phyloP scores from a whole-genome alignment of 2,888 invertebrate species.

The Tribolium freemani region DNA sequence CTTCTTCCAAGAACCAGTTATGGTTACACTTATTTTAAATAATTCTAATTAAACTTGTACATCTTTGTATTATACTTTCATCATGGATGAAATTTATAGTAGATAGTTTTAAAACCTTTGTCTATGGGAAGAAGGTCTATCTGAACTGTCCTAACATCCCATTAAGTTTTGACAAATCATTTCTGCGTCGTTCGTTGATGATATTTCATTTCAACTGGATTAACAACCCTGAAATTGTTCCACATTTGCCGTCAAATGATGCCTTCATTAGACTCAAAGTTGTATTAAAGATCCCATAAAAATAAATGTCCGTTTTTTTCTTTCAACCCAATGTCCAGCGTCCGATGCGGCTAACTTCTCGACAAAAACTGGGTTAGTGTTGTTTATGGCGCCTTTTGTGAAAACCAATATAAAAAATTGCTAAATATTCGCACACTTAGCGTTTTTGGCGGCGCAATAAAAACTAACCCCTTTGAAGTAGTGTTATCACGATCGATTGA shows the following conservation, averaged over 20 bases:
- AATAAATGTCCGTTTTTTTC: slow-evolving; percentile 2
- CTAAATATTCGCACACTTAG: neutral
- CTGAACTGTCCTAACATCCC: too few species aligned
- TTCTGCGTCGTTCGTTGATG: neutral
- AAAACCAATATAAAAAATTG: too few species aligned
- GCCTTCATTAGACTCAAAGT: slow-evolving; percentile 16
- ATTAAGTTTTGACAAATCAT: neutral
- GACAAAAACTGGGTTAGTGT: too few species aligned
- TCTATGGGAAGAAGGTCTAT: too few species aligned
- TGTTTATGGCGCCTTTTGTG: too few species aligned
- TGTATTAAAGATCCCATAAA: slow-evolving; percentile 17
- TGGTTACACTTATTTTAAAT: too few species aligned
- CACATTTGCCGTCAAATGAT: slow-evolving; percentile 8
- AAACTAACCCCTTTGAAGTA: slow-evolving; percentile 1
- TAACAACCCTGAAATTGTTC: neutral
- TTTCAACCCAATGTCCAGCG: slow-evolving; percentile 7
- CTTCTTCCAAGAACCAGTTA: too few species aligned
- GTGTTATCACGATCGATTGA: slow-evolving; percentile 21
- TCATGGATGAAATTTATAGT: too few species aligned
- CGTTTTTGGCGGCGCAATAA: neutral
- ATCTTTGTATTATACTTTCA: too few species aligned
- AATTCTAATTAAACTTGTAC: too few species aligned
- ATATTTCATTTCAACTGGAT: neutral
- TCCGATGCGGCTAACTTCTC: neutral
- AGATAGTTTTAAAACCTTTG: too few species aligned